phyloP scores from a whole-genome alignment of 2,113 vertebrate species.

The Neoarius graeffei region DNA sequence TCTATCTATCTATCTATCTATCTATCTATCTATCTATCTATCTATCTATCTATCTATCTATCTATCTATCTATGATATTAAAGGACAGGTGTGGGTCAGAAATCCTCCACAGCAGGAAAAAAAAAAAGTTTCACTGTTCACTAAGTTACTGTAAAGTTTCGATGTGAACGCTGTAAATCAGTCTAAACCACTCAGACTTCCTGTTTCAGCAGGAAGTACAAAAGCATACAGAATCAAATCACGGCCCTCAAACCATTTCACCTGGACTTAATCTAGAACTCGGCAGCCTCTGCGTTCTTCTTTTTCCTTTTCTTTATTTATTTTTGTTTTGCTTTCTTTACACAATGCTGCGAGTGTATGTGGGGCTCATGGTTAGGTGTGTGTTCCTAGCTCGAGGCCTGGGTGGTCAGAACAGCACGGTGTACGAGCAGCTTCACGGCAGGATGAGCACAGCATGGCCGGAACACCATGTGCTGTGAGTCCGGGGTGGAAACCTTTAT shows the following conservation, averaged over 20 bases:
- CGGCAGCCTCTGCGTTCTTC: not conserved
- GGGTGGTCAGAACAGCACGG: not conserved
- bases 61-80: no score
- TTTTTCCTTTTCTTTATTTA: not conserved
- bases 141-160: no score
- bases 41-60: no score
- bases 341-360: not conserved
- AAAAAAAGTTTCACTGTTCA: not conserved
- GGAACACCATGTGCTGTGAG: conserved; percentile 69
- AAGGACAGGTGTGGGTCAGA: not conserved
- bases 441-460: conserved; percentile 41
- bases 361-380: not conserved
- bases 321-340: no score
- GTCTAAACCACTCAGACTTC: no score
- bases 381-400: not conserved
- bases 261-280: not conserved
- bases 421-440: not conserved
- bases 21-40: no score
- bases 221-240: not conserved
- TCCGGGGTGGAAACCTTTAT: conserved; percentile 68
- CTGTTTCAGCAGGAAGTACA: no score
- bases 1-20: no score
- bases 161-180: no score
- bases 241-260: not conserved
- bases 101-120: not conserved